These are phyloP conservation scores for Pelosia muscerda DNA, from an alignment of 2,888 invertebrate genomes.

Conservation along the genomic window DNA sequence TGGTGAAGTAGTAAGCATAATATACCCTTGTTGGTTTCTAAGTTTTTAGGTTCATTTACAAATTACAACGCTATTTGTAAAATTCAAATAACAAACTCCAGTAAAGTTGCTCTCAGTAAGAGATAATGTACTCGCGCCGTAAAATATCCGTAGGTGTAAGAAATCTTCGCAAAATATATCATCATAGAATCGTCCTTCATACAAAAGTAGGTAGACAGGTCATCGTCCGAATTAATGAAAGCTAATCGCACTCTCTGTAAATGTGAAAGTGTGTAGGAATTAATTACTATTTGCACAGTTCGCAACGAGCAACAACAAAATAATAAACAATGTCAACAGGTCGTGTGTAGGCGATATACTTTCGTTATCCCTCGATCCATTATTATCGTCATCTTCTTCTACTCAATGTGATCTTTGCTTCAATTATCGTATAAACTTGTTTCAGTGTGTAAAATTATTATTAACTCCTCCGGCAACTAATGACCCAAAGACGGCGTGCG, in stretches of 20 bases:
- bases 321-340: constrained; percentile 78
- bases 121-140: neutral
- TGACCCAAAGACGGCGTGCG: no score
- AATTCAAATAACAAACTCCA: neutral
- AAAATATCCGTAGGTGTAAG: constrained; percentile 30
- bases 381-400: constrained; percentile 14
- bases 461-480: no score
- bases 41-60: no score
- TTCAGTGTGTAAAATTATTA: neutral
- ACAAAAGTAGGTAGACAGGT: constrained; percentile 71
- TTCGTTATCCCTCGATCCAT: constrained; percentile 45
- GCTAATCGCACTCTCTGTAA: constrained; percentile 51
- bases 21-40: no score
- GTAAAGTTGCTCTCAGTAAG: neutral
- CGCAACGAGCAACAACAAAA: constrained; percentile 69
- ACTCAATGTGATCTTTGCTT: constrained; percentile 16
- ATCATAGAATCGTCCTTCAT: constrained; percentile 61
- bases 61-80: no score
- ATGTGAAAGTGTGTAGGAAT: constrained; percentile 81
- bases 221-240: constrained; percentile 66
- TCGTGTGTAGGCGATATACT: constrained; percentile 64
- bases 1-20: no score
- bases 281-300: constrained; percentile 75
- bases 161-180: constrained; percentile 46
- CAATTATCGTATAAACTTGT: neutral